Evolutionary conservation across 2,888 invertebrate genomes (phyloP), one percentile per base, ranked within the genome.

Genomic region (Heliconius sara): DNA sequence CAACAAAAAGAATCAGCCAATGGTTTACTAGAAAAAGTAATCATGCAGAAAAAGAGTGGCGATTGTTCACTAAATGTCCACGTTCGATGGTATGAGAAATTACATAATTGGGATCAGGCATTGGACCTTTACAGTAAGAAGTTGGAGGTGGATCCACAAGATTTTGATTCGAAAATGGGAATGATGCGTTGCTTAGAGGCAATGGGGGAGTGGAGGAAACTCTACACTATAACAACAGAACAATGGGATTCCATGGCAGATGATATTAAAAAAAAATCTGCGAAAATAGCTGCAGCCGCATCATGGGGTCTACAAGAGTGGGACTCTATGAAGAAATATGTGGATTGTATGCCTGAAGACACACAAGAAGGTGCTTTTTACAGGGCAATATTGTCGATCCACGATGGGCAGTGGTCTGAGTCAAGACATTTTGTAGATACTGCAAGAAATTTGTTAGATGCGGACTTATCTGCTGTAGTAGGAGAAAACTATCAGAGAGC

Each of bases 31-130:
- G 97, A 98, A 86, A 98, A 98, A 90, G 98, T 99, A 0, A 98
- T 98, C 95, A 97, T 96, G 77, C 96, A 97, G 86, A 97, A 97
- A 82, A 97, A 96, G 81, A 96, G 96, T 9, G 96, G 96, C 0
- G 96, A 96, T 82, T 96, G 96, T 77, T 93, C 96, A 73, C 83
- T 94, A 3, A 93, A 92, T 80, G 91, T 92, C 30, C 92, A 93
- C 90, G 99, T 99, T 43, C 96, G 98, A 2, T 99, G 99, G 99
- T 99, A 99, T 90, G 99, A 99, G 91, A 99, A 99, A 90, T 94
- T 99, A 3, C 99, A 99, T 91, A 99, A 99, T 89, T 99, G 99
- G 99, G 99, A 99, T 84, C 98, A 98, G 89, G 99, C 99, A 0
- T 92, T 99, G 78, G 96, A 97, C 80, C 96, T 99, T 10, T 99